These are phyloP conservation scores for Hafferia zeledoni DNA, from an alignment of 2,797 vertebrate genomes.

Conservation along the genomic window DNA sequence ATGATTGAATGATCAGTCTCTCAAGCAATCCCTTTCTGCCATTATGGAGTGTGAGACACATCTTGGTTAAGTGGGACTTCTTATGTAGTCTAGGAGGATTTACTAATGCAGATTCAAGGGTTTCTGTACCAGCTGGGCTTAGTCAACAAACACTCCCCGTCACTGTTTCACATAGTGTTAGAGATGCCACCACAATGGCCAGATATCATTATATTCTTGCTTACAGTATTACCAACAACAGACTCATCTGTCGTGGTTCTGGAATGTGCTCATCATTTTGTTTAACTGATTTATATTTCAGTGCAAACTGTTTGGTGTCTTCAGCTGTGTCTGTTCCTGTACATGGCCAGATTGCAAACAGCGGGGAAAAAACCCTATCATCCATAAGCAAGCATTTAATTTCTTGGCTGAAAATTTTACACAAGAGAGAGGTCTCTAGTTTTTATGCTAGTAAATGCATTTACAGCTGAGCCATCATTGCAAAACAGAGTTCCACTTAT, in stretches of 20 bases:
- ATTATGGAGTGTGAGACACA: neutral
- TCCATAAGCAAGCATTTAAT: conserved; percentile 3
- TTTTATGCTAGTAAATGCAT: neutral
- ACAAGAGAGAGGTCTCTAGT: neutral
- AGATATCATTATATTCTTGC: neutral
- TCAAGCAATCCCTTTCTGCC: neutral
- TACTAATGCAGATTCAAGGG: neutral
- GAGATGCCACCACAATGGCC: neutral
- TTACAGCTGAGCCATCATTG: neutral
- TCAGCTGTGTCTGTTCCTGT: neutral
- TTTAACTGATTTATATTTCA: conserved; percentile 48
- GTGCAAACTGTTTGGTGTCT: neutral
- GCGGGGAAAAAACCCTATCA: neutral
- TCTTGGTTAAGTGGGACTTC: neutral
- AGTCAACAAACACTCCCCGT: neutral
- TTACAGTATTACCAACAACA: neutral
- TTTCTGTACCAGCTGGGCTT: neutral
- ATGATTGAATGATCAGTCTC: neutral
- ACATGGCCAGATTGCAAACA: conserved; percentile 23
- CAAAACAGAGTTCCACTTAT: neutral
- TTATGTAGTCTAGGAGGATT: neutral
- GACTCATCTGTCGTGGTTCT: neutral
- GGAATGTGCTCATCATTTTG: neutral
- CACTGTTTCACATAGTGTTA: neutral
- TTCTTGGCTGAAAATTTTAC: conserved; percentile 11